Base-by-base conservation (phyloP, 2,113 vertebrate species). In the Maccullochella peelii region DNA sequence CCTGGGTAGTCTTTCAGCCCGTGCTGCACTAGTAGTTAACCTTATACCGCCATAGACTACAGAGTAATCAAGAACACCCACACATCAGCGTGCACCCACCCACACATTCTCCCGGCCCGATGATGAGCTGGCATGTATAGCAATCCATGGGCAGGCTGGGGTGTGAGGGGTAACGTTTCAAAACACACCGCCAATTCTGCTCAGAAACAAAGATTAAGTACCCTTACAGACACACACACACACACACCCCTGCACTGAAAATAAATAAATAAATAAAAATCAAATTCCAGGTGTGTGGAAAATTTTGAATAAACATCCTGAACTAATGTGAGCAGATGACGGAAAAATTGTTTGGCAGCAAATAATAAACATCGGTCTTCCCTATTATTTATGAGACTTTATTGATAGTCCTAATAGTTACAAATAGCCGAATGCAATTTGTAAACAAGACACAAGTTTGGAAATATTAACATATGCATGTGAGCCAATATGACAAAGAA, bases 151-250 rank as follows among this genome's bases (percentile, higher is more conserved):
- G 87, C 62, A 71, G 52, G 11, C 23, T 1, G 4, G 73, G 50
- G 58, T 86, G 50, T 80, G 69, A 75, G 77, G 76, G 86, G 63
- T 91, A 86, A 84, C 42, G 44, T 94, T 92, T 94, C 92, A 80
- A 91, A 93, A 93, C 72, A 89, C 75, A 67, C 74, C 6, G 61
- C 72, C 78, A 67, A 59, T 30, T 77, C 82, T 71, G 57, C 77
- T 92, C 75, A 85, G 44, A 69, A 72, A 73, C 62, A 82, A 83
- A 65, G 77, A 88, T 52, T 42, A 87, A 77, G 59, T 69, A 70
- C 63, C 77, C 81, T 73, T 74, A 83, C 69, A 78, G 16, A 54
- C 77, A 57, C 47, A 30, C 42, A 57, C 11, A 58, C 30, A 65
- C 12, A 77, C 65, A 66, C 21, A 14, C 21, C 80, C 40, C 55